A percentile compares a stretch with the other conserved stretches of the same genome.
These are phyloP conservation scores for Nibea albiflora DNA, from an alignment of 2,113 vertebrate species.

Conservation along the genomic window DNA sequence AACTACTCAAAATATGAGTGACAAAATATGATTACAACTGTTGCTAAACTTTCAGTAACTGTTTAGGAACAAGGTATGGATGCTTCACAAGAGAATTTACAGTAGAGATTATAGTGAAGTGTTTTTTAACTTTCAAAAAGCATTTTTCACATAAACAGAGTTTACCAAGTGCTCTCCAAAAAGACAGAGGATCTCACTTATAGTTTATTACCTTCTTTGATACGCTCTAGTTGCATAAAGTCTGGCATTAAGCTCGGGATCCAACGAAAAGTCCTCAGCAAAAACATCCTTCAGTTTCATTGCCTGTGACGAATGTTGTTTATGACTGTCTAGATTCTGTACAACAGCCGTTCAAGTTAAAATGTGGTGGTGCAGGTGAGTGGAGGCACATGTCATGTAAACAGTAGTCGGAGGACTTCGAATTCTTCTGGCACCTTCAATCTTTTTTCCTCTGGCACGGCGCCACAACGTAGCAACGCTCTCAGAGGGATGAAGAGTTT, in stretches of 20 bases:
- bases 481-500: conserved; percentile 32
- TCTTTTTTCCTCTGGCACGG: conserved; percentile 10
- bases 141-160: too few relatives aligned
- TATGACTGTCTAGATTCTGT: not conserved
- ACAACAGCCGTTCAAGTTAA: not conserved
- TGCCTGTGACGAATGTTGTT: conserved; percentile 5
- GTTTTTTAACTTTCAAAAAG: not conserved
- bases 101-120: not conserved
- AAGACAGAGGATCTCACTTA: not conserved
- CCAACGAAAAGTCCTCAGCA: not conserved
- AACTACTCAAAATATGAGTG: not conserved
- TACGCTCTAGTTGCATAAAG: not conserved
- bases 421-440: not conserved
- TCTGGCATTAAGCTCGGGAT: not conserved
- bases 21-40: not conserved
- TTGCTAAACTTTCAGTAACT: too few relatives aligned
- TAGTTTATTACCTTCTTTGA: not conserved
- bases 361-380: conserved; percentile 10
- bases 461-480: conserved; percentile 42
- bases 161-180: not conserved
- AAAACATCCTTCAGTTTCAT: not conserved
- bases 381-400: conserved; percentile 7
- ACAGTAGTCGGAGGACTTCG: conserved; percentile 32
- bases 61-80: too few relatives aligned
- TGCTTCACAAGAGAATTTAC: too few relatives aligned